A percentile compares a stretch with the other conserved stretches of the same genome.
Evolutionary conservation across 2,888 invertebrate species (phyloP).

Genomic region (Synergus laeviventris): DNA sequence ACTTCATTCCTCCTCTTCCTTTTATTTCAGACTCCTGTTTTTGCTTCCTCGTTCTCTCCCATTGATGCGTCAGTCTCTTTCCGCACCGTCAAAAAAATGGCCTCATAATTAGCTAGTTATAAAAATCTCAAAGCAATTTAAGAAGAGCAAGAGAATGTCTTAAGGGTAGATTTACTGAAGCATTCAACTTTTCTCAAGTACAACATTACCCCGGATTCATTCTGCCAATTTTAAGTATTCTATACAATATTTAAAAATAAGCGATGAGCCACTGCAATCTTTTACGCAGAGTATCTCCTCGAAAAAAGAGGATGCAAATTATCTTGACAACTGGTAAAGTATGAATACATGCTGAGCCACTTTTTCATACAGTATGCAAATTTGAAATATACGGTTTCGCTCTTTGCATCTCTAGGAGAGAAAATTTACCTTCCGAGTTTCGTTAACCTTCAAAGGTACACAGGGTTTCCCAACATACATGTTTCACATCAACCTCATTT

Average conservation of each 20-base stretch:
- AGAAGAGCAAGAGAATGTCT: background rate
- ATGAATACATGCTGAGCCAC: background rate
- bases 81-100: background rate
- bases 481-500: background rate
- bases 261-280: background rate
- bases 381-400: background rate
- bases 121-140: constrained; percentile 15
- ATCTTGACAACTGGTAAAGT: background rate
- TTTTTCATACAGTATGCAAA: background rate
- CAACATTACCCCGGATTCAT: background rate
- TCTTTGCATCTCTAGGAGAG: background rate
- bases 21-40: constrained; percentile 23
- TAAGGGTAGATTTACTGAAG: constrained; percentile 2
- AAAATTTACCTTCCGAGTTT: background rate
- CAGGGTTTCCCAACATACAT: too few species aligned
- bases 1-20: constrained; percentile 16
- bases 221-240: background rate
- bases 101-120: constrained; percentile 34
- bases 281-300: too few species aligned
- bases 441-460: background rate
- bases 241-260: background rate
- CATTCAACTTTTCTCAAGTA: background rate
- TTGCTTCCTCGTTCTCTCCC: background rate
- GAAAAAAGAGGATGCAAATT: too few species aligned
- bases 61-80: constrained; percentile 9